Evolutionary conservation across 1,140 invertebrate species (phyloP).

Genomic region (Drosophila mojavensis): DNA sequence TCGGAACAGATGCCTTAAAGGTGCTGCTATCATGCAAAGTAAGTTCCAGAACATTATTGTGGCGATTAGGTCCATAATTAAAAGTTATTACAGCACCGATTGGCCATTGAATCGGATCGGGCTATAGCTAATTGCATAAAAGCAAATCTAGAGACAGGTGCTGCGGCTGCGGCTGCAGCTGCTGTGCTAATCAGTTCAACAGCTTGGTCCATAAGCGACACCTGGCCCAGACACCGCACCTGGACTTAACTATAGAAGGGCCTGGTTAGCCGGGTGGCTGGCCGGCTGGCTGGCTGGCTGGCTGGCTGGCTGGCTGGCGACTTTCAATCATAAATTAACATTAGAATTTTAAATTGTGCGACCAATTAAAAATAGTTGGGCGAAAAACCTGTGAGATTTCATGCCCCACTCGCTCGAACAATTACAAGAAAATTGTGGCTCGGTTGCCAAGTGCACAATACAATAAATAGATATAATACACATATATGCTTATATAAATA

Average conservation of each 20-base stretch:
- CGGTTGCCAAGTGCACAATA: conserved; percentile 49
- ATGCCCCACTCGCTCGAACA: conserved; percentile 56
- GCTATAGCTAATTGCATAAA: conserved; percentile 38
- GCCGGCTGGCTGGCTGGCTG: conserved; percentile 29
- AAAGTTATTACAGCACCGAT: conserved; percentile 72
- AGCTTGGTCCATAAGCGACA: conserved; percentile 47
- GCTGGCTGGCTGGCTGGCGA: conserved; percentile 40
- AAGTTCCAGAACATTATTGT: conserved; percentile 53
- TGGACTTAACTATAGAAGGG: conserved; percentile 48
- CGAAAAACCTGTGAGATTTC: conserved; percentile 76
- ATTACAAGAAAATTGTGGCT: conserved; percentile 73
- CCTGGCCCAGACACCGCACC: conserved; percentile 58
- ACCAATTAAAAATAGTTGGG: conserved; percentile 65
- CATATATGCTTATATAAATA: not conserved
- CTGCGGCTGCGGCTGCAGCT: not conserved
- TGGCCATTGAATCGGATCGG: conserved; percentile 46
- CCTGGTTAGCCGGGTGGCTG: conserved; percentile 20
- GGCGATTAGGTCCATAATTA: conserved; percentile 67
- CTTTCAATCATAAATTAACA: conserved; percentile 80
- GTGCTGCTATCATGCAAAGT: conserved; percentile 29
- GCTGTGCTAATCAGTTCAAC: conserved; percentile 58
- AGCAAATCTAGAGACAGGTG: conserved; percentile 23
- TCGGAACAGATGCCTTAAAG: conserved; percentile 22
- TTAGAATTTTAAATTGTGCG: conserved; percentile 76
- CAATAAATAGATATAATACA: conserved; percentile 1